Percentiles rank a stretch among this genome's conserved stretches.
phyloP scores from a whole-genome alignment of 2,113 vertebrate species.

The Fregetta grallaria region DNA sequence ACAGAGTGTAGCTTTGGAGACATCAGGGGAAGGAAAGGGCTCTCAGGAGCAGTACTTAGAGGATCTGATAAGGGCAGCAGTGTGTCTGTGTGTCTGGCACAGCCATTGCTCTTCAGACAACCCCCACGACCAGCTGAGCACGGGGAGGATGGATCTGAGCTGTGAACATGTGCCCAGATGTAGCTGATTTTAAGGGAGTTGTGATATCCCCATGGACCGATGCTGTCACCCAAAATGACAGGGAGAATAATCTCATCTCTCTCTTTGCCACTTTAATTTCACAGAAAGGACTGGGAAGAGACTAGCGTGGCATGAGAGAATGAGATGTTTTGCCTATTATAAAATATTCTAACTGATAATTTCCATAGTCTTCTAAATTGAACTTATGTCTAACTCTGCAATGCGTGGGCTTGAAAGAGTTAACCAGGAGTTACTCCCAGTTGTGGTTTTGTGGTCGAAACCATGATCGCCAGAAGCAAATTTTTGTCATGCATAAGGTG shows the following conservation, averaged over 20 bases:
- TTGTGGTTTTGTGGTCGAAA: slow-evolving; percentile 87
- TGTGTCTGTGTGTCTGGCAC: not conserved
- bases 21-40: not conserved
- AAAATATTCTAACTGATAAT: slow-evolving; percentile 21
- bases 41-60: not conserved
- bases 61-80: not conserved
- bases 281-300: not conserved
- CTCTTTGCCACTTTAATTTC: not conserved
- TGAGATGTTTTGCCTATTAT: slow-evolving; percentile 11
- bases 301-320: not conserved
- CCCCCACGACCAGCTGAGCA: not conserved
- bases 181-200: not conserved
- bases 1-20: not conserved
- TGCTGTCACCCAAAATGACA: not conserved
- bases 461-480: slow-evolving; percentile 85
- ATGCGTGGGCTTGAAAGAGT: slow-evolving; percentile 73
- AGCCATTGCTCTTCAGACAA: not conserved
- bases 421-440: slow-evolving; percentile 77
- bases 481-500: slow-evolving; percentile 82
- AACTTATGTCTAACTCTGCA: not conserved
- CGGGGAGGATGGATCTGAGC: not conserved
- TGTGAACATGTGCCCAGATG: not conserved
- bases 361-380: slow-evolving; percentile 4
- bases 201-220: not conserved
- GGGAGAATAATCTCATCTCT: not conserved